Evolutionary conservation across 1,140 invertebrate species (phyloP).

Genomic region (Megalopta genalis): DNA sequence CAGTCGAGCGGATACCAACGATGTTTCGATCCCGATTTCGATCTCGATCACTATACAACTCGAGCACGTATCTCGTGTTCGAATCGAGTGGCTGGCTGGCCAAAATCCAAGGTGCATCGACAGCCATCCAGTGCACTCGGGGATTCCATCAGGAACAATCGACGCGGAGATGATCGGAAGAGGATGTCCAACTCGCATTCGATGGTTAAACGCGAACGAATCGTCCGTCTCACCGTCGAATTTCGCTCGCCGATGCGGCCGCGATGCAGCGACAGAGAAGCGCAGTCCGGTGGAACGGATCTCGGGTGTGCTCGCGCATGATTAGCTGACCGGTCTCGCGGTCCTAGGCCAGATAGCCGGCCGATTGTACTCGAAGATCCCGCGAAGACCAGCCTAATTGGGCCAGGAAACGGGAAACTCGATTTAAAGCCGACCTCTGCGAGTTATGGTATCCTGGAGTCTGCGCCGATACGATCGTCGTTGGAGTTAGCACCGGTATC

Average conservation of each 20-base stretch:
- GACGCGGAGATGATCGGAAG: not conserved
- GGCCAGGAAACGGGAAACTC: not conserved
- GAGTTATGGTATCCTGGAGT: not conserved
- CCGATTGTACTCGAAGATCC: not conserved
- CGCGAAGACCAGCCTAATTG: not conserved
- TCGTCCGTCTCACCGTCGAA: conserved; percentile 1
- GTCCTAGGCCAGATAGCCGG: not conserved
- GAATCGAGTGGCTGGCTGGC: not conserved
- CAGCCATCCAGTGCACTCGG: not conserved
- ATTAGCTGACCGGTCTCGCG: not conserved
- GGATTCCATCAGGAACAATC: not conserved
- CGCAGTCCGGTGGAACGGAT: not conserved
- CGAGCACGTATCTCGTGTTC: not conserved
- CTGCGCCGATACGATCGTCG: conserved; percentile 7
- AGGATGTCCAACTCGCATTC: not conserved
- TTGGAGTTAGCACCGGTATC: no score
- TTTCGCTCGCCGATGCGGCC: not conserved
- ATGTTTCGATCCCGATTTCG: not conserved
- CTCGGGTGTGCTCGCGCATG: not conserved
- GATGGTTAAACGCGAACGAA: conserved; percentile 5
- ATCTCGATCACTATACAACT: not conserved
- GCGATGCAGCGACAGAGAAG: no score
- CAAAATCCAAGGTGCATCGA: not conserved
- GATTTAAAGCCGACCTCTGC: not conserved
- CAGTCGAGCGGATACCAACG: not conserved